Conservation (phyloP, 2,113 vertebrate species). For the Actenoides hombroni region DNA sequence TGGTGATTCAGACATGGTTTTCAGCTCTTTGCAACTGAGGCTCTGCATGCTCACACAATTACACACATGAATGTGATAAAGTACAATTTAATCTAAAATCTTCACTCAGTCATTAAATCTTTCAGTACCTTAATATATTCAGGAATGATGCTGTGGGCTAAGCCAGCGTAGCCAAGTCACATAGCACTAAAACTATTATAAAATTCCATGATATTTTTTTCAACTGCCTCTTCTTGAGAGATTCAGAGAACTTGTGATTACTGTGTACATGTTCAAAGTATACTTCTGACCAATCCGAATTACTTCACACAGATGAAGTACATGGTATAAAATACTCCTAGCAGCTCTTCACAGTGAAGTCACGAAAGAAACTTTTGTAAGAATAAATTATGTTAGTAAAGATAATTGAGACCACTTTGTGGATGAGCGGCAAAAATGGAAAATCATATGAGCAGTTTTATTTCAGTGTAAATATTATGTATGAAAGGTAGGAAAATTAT, state of each 20-base stretch:
- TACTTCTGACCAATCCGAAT: neutral
- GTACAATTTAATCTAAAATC: slow-evolving; percentile 62
- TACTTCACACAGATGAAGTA: neutral
- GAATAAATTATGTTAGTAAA: neutral
- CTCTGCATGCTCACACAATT: slow-evolving; percentile 43
- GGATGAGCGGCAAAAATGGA: neutral
- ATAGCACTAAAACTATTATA: slow-evolving; percentile 37
- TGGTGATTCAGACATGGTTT: slow-evolving; percentile 27
- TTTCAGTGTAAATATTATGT: slow-evolving; percentile 4
- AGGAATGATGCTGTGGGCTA: slow-evolving; percentile 62
- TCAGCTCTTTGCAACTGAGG: neutral
- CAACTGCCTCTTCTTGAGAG: neutral
- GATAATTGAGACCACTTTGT: neutral
- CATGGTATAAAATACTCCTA: neutral
- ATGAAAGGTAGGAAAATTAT: neutral
- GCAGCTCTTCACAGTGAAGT: neutral
- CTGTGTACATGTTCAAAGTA: neutral
- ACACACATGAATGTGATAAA: slow-evolving; percentile 38
- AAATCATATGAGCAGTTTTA: neutral
- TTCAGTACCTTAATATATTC: slow-evolving; percentile 63
- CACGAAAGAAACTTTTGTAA: neutral
- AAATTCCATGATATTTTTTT: neutral
- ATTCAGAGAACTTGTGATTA: neutral
- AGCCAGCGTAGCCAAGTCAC: neutral
- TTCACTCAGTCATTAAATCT: slow-evolving; percentile 55